These are phyloP conservation scores for Tachycineta bicolor DNA, from an alignment of 2,113 vertebrate genomes.

Conservation along the genomic window DNA sequence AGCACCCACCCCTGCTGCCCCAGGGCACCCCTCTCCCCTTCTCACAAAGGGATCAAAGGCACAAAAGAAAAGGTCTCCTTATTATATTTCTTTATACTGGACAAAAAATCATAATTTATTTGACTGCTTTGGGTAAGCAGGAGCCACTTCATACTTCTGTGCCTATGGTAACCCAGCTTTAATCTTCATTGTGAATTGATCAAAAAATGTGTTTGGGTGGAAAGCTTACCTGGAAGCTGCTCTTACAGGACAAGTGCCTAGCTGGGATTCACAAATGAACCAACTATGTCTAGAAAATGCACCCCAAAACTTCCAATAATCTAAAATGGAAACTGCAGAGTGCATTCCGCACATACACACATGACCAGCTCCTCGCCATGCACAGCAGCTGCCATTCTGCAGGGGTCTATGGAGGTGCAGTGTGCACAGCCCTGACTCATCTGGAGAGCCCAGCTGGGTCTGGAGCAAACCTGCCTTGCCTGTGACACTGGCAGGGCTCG, in stretches of 20 bases:
- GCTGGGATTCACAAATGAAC: not conserved
- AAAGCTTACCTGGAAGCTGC: not conserved
- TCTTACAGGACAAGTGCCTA: not conserved
- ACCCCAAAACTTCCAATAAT: not conserved
- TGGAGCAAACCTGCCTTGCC: not conserved
- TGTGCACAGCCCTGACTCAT: not conserved
- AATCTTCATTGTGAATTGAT: not conserved
- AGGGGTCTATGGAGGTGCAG: not conserved
- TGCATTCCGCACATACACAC: not conserved
- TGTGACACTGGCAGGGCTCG: not conserved
- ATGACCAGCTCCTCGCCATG: accelerated
- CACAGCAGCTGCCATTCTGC: not conserved
- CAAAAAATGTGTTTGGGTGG: not conserved
- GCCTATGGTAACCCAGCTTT: not conserved
- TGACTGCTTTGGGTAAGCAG: not conserved
- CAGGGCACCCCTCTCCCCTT: not conserved
- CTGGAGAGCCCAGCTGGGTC: accelerated
- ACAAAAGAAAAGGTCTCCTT: not conserved
- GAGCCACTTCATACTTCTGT: not conserved
- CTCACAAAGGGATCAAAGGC: not conserved
- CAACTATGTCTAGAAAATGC: not conserved
- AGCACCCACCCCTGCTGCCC: not conserved
- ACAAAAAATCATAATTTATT: not conserved
- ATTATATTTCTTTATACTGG: not conserved
- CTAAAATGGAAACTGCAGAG: not conserved